Conservation (phyloP, 2,113 vertebrate species). For the Odontesthes bonariensis region DNA sequence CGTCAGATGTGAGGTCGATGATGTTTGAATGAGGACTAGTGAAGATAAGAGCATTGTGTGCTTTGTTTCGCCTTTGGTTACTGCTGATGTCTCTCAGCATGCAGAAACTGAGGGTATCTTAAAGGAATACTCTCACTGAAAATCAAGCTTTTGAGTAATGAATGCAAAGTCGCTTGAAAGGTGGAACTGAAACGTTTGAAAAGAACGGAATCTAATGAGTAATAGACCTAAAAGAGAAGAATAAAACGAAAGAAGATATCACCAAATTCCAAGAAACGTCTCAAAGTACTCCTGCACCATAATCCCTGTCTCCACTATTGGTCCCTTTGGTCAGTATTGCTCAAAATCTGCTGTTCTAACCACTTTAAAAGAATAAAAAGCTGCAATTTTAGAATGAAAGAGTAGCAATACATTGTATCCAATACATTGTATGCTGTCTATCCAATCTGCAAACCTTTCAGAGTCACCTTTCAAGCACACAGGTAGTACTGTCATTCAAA, state of each 20-base stretch:
- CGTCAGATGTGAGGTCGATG: conserved; percentile 14
- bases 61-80: conserved; percentile 75
- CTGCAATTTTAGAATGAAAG: too few relatives aligned
- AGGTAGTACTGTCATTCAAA: not conserved
- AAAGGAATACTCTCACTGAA: conserved; percentile 52
- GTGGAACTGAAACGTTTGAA: not conserved
- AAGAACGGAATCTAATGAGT: not conserved
- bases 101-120: conserved; percentile 51
- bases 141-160: conserved; percentile 9
- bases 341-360: not conserved
- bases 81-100: conserved; percentile 67
- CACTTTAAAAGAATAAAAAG: not conserved
- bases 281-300: not conserved
- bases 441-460: not conserved
- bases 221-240: not conserved
- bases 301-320: too few relatives aligned
- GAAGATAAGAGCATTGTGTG: conserved; percentile 57
- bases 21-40: conserved; percentile 2
- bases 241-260: not conserved
- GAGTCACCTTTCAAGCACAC: not conserved
- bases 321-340: too few relatives aligned
- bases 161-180: not conserved
- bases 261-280: not conserved
- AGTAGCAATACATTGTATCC: not conserved
- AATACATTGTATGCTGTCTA: not conserved